These are phyloP conservation scores for Andricus grossulariae DNA, from an alignment of 1,140 invertebrate genomes.

Conservation along the genomic window DNA sequence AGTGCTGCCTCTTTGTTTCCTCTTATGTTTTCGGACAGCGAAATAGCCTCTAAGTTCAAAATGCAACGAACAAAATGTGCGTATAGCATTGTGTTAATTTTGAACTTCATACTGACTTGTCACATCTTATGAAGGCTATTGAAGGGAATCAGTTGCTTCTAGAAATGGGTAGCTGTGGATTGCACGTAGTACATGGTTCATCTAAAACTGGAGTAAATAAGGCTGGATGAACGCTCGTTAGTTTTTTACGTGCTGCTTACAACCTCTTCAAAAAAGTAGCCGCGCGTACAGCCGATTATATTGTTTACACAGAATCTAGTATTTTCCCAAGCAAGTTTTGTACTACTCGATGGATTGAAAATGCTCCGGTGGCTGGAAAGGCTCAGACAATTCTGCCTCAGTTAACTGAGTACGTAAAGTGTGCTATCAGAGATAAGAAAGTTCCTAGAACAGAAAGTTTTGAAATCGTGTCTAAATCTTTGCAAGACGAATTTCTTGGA, in stretches of 20 bases:
- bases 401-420: slow-evolving; percentile 24
- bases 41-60: slow-evolving; percentile 45
- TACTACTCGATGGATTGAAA: slow-evolving; percentile 53
- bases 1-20: slow-evolving; percentile 34
- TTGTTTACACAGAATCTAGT: slow-evolving; percentile 36
- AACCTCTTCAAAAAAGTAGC: slow-evolving; percentile 40
- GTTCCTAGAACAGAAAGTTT: slow-evolving; percentile 37
- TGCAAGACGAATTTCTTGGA: too few relatives aligned
- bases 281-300: slow-evolving; percentile 34
- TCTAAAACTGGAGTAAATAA: slow-evolving; percentile 52
- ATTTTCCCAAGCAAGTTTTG: slow-evolving; percentile 55
- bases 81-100: slow-evolving; percentile 43
- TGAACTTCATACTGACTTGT: slow-evolving; percentile 35
- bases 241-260: slow-evolving; percentile 46
- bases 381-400: slow-evolving; percentile 45
- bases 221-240: slow-evolving; percentile 45
- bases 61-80: slow-evolving; percentile 43
- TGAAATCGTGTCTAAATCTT: slow-evolving; percentile 10
- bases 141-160: slow-evolving; percentile 33
- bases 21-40: slow-evolving; percentile 45
- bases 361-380: slow-evolving; percentile 45
- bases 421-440: slow-evolving; percentile 29
- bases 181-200: slow-evolving; percentile 50
- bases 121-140: slow-evolving; percentile 22
- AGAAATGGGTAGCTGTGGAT: slow-evolving; percentile 48